Percentiles rank a stretch among this genome's conserved stretches.
Conservation (phyloP, 2,888 invertebrate species). For the Exephanes ischioxanthus region DNA sequence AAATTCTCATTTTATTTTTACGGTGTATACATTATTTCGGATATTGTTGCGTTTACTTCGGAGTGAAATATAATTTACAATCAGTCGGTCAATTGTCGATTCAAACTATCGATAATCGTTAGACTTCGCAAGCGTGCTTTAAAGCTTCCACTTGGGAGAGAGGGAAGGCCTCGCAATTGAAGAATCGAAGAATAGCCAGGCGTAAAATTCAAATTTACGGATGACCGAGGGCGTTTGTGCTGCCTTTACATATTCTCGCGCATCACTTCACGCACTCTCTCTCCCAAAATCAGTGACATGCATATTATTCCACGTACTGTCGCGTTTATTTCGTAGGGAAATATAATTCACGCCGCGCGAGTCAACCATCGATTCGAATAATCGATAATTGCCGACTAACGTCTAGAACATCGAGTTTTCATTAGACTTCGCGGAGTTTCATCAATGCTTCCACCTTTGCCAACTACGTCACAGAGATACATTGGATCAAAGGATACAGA, state of each 20-base stretch:
- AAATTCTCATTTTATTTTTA: too few relatives aligned
- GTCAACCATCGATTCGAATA: neutral
- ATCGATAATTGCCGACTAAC: neutral
- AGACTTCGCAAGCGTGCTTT: too few relatives aligned
- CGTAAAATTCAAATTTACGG: conserved; percentile 71
- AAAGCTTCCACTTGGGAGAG: neutral
- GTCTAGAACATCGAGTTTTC: neutral
- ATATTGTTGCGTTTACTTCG: neutral
- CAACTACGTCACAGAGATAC: neutral
- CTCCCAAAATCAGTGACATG: too few relatives aligned
- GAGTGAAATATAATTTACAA: neutral
- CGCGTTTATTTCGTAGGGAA: too few relatives aligned
- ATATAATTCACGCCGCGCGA: too few relatives aligned
- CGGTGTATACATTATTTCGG: neutral
- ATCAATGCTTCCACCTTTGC: neutral
- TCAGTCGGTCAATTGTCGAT: too few relatives aligned
- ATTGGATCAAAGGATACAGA: conserved; percentile 6
- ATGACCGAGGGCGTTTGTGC: conserved; percentile 49
- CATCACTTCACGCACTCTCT: neutral
- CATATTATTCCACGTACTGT: too few relatives aligned
- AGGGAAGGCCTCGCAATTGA: conserved; percentile 62
- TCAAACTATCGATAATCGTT: too few relatives aligned
- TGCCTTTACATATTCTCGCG: conserved; percentile 3
- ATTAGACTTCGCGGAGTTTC: neutral
- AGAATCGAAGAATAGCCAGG: conserved; percentile 66